Conservation (phyloP, 2,113 vertebrate species). For the Elephas maximus region DNA sequence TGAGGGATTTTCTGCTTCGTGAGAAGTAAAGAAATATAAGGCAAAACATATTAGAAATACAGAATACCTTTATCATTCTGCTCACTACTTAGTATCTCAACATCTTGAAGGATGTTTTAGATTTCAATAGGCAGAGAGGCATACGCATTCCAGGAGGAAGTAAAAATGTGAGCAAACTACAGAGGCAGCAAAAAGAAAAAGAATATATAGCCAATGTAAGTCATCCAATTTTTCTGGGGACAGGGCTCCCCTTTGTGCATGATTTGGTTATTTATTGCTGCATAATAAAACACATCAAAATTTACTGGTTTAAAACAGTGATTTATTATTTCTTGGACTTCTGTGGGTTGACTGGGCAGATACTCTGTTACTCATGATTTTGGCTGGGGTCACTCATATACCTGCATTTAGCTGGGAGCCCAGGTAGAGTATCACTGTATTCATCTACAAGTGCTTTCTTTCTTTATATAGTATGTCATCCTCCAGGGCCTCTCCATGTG, state of each 20-base stretch:
- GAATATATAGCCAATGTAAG: neutral
- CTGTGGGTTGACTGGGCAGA: neutral
- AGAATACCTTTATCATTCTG: constrained; percentile 19
- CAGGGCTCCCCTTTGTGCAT: neutral
- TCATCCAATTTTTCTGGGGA: neutral
- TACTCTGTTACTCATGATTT: neutral
- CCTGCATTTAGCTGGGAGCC: neutral
- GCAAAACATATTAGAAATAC: neutral
- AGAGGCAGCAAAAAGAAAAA: neutral
- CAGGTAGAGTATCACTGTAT: neutral
- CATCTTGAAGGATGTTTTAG: constrained; percentile 44
- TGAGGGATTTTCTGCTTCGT: constrained; percentile 26
- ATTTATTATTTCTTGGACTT: neutral
- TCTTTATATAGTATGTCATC: neutral
- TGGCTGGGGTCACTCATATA: neutral
- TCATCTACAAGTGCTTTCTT: neutral
- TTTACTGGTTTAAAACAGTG: neutral
- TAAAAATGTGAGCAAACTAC: neutral
- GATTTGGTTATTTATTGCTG: neutral
- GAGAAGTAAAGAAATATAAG: constrained; percentile 63
- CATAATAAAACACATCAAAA: neutral
- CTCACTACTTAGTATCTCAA: constrained; percentile 48
- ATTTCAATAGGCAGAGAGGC: neutral
- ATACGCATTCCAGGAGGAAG: constrained; percentile 26
- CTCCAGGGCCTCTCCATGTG: neutral